phyloP scores from a whole-genome alignment of 2,888 invertebrate genomes.

The Drosophila rellima region DNA sequence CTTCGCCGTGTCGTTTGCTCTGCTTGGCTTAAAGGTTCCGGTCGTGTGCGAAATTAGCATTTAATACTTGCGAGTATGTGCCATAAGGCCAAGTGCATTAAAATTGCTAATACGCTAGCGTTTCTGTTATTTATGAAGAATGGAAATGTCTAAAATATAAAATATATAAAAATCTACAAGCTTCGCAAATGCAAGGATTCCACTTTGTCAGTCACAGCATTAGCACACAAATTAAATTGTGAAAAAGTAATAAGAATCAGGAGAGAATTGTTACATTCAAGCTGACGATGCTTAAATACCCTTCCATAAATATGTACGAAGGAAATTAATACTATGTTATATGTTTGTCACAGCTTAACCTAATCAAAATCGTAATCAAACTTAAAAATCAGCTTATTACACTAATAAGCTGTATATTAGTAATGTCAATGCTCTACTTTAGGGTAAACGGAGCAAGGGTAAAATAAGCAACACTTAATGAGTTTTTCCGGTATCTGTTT shows the following conservation, averaged over 20 bases:
- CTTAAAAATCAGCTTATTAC: background rate
- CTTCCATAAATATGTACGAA: background rate
- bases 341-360: background rate
- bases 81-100: constrained; percentile 67
- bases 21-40: constrained; percentile 39
- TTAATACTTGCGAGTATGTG: constrained; percentile 56
- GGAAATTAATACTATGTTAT: background rate
- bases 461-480: constrained; percentile 13
- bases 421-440: background rate
- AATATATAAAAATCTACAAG: constrained; percentile 21
- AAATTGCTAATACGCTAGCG: constrained; percentile 68
- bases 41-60: constrained; percentile 68
- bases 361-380: background rate
- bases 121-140: constrained; percentile 40
- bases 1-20: constrained; percentile 23
- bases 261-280: background rate
- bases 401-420: background rate
- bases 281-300: background rate
- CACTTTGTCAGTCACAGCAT: constrained; percentile 36
- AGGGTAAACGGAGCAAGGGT: background rate
- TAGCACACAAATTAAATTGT: constrained; percentile 57
- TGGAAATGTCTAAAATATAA: constrained; percentile 17
- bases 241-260: constrained; percentile 20
- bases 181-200: constrained; percentile 34
- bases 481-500: background rate